These are phyloP conservation scores for Acridotheres tristis DNA, from an alignment of 2,797 vertebrate species.

Conservation along the genomic window DNA sequence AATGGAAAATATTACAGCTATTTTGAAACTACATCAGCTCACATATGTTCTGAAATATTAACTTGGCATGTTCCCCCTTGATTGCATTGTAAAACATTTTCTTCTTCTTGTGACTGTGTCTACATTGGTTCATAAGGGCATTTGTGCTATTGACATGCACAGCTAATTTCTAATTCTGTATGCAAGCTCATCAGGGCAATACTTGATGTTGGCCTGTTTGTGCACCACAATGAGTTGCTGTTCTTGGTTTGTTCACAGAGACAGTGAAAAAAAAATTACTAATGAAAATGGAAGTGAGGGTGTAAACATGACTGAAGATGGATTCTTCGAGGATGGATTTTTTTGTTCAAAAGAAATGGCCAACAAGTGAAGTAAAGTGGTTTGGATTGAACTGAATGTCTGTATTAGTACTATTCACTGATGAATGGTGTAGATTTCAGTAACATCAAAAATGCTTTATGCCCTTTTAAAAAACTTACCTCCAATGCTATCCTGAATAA, in stretches of 20 bases:
- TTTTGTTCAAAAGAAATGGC: not conserved
- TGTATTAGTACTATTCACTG: not conserved
- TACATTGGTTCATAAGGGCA: not conserved
- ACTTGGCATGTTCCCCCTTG: not conserved
- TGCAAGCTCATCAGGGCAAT: not conserved
- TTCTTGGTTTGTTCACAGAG: not conserved
- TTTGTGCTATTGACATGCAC: not conserved
- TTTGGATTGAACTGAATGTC: not conserved
- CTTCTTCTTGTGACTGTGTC: not conserved
- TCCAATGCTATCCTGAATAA: not conserved
- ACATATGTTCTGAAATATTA: constrained; percentile 51
- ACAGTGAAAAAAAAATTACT: not conserved
- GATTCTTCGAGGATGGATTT: not conserved
- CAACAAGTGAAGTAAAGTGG: not conserved
- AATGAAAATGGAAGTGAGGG: not conserved
- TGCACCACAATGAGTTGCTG: not conserved
- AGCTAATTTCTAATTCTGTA: not conserved
- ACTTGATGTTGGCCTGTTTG: not conserved
- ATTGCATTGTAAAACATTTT: not conserved
- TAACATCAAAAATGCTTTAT: not conserved
- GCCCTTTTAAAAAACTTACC: not conserved
- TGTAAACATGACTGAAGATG: not conserved
- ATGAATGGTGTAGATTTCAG: not conserved
- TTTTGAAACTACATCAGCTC: constrained; percentile 38
- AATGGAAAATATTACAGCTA: constrained; percentile 53